These are phyloP conservation scores for Nymphalis urticae DNA, from an alignment of 2,888 invertebrate species.

Conservation along the genomic window DNA sequence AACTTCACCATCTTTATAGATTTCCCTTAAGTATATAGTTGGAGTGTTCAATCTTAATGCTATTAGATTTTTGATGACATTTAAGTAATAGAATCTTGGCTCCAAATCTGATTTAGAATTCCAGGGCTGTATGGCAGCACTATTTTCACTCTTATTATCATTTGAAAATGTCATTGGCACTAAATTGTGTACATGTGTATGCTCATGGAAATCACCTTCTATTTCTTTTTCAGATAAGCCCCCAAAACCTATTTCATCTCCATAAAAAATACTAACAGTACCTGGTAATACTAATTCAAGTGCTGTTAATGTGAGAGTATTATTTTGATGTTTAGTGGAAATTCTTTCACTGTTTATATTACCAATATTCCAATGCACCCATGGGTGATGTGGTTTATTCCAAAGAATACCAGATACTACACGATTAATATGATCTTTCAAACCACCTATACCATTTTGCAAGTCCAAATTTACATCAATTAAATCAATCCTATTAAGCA, in stretches of 20 bases:
- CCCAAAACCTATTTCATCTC: slow-evolving; percentile 91
- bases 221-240: slow-evolving; percentile 77
- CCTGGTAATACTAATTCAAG: slow-evolving; percentile 92
- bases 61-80: slow-evolving; percentile 82
- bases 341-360: slow-evolving; percentile 83
- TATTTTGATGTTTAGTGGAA: slow-evolving; percentile 81
- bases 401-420: slow-evolving; percentile 82
- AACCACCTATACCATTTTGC: slow-evolving; percentile 76
- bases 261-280: slow-evolving; percentile 93
- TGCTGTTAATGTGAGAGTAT: slow-evolving; percentile 85
- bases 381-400: slow-evolving; percentile 84
- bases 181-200: slow-evolving; percentile 85
- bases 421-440: slow-evolving; percentile 82
- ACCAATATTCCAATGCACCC: slow-evolving; percentile 91
- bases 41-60: slow-evolving; percentile 83
- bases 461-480: slow-evolving; percentile 86
- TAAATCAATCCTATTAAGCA: slow-evolving; percentile 86
- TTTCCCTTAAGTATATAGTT: slow-evolving; percentile 87
- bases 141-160: slow-evolving; percentile 53
- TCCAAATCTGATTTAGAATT: slow-evolving; percentile 79
- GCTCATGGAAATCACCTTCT: slow-evolving; percentile 81
- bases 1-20: slow-evolving; percentile 84
- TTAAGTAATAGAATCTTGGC: slow-evolving; percentile 75
- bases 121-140: slow-evolving; percentile 83
- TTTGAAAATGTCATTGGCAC: slow-evolving; percentile 85